A percentile compares a stretch with the other conserved stretches of the same genome.
phyloP scores from a whole-genome alignment of 2,888 invertebrate species.

The Yponomeuta sedellus region DNA sequence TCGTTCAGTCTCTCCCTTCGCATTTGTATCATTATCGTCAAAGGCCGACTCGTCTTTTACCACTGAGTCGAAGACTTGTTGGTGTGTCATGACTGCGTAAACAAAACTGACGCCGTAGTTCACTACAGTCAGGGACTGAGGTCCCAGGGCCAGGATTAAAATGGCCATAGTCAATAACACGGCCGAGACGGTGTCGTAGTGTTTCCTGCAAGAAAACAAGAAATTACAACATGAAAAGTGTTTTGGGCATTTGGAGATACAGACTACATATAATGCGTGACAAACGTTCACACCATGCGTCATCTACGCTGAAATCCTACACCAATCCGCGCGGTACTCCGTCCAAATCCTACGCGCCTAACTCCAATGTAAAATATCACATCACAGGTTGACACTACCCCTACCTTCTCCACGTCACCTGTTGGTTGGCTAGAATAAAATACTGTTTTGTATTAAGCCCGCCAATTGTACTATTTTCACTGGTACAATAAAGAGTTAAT shows the following conservation, averaged over 20 bases:
- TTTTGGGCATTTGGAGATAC: conserved; percentile 46
- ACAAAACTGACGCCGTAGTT: conserved; percentile 76
- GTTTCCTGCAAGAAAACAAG: conserved; percentile 49
- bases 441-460: no score
- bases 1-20: background rate
- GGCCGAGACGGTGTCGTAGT: conserved; percentile 59
- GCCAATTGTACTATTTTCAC: no score
- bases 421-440: no score
- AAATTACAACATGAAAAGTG: conserved; percentile 74
- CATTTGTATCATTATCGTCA: conserved; percentile 15
- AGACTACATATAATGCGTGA: no score
- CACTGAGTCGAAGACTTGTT: conserved; percentile 64
- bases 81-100: conserved; percentile 72
- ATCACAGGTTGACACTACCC: no score
- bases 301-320: no score
- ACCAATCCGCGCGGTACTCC: no score
- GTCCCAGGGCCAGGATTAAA: conserved; percentile 75
- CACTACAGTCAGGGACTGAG: conserved; percentile 76
- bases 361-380: no score
- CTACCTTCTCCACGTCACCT: no score
- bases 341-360: no score
- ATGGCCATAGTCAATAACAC: conserved; percentile 73
- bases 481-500: no score
- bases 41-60: conserved; percentile 15
- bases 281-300: no score